phyloP scores from a whole-genome alignment of 2,888 invertebrate species.

The Pandemis heparana region DNA sequence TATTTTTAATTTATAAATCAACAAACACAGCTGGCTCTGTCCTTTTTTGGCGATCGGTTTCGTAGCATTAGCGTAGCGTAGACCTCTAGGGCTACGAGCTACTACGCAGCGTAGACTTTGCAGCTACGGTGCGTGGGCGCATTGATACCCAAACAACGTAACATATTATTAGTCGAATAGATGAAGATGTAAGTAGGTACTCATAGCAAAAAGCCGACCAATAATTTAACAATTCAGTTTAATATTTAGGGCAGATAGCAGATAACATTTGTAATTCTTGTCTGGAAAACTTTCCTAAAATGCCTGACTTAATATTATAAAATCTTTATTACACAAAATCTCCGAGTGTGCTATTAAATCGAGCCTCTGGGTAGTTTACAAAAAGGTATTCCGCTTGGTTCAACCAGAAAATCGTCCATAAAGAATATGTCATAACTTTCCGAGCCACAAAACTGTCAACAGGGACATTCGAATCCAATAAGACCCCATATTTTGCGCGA shows the following conservation, averaged over 20 bases:
- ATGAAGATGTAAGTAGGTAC: too few relatives aligned
- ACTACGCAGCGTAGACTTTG: not conserved
- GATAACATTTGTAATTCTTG: too few relatives aligned
- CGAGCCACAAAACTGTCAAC: constrained; percentile 33
- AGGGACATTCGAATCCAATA: constrained; percentile 37
- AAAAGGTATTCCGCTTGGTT: not conserved
- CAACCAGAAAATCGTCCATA: not conserved
- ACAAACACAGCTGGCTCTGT: too few relatives aligned
- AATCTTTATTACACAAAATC: not conserved
- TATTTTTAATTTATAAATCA: too few relatives aligned
- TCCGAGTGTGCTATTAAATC: not conserved
- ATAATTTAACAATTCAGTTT: too few relatives aligned
- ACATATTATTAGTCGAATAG: too few relatives aligned
- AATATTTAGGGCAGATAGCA: too few relatives aligned
- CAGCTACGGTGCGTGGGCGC: not conserved
- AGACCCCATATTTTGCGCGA: constrained; percentile 37
- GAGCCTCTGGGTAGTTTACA: not conserved
- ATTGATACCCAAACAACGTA: not conserved
- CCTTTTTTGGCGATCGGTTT: not conserved
- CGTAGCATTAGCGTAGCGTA: not conserved
- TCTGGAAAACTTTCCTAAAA: too few relatives aligned
- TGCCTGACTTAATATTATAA: not conserved
- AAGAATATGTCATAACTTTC: constrained; percentile 11
- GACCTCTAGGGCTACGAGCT: constrained; percentile 1
- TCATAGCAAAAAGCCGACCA: too few relatives aligned